Base-by-base conservation (phyloP, 2,888 invertebrate species). In the Rambutsinella grinnellia region DNA sequence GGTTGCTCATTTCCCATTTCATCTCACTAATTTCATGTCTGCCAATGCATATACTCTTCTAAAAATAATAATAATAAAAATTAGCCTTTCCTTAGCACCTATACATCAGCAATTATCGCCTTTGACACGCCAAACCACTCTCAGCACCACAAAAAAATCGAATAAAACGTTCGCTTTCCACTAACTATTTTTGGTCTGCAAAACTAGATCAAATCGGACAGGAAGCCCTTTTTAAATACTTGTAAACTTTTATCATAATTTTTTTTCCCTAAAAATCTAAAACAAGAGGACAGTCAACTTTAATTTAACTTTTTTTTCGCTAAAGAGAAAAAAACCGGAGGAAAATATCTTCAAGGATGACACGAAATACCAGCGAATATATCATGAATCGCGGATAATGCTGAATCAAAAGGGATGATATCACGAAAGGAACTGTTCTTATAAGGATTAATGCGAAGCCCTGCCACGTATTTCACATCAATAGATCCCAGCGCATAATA, bases 1-100 rank as follows among this genome's bases (percentile, higher is more conserved):
- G 58, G 58, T 58, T 58, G 10, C 58, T 58, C 10, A 27, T 24
- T 57, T 23, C 36, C 36, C 36, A 17, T 19, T 28, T 19, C 28
- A 15, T 28, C 3, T 36, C 15, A 58, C 27, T 36, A 56, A n/a
- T n/a, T n/a, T n/a, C n/a, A n/a, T n/a, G n/a, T n/a, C n/a, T 6
- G 19, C 19, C 23, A 21, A 54, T 13, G 36, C 36, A 36, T 13
- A 36, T 36, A 8, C 36, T 36, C 36, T 36, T 36, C 36, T 36
- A 36, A 23, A 23, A 54, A 54, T 23, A 49, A 49, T 13, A 49
- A 49, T 17, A 5, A 49, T 49, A 49, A 49, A 49, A 17, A 36
- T 36, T 36, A 49, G 19, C n/a, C 6, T 49, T 49, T 49, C n/a
- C 6, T 10, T 10, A 13, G 44, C 44, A 44, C 13, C 8, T 13